Conservation (phyloP, 2,113 vertebrate species). For the Cryptomyrus ogoouensis region DNA sequence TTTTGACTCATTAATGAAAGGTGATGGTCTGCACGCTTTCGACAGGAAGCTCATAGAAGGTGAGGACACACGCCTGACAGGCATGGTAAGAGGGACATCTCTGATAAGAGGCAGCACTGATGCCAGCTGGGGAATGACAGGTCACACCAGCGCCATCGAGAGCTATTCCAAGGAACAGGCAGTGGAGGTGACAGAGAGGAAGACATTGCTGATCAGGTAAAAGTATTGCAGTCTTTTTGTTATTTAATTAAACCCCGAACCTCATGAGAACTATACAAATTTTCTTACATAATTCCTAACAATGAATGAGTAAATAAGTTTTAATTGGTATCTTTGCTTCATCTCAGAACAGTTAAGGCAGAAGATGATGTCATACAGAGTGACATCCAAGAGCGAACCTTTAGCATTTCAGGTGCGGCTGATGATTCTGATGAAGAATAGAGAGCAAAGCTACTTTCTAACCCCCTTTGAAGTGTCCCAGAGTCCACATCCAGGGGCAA, state of each 20-base stretch:
- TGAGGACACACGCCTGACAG: slow-evolving; percentile 56
- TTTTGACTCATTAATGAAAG: neutral
- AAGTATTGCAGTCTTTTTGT: neutral
- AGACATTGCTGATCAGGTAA: slow-evolving; percentile 63
- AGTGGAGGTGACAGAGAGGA: slow-evolving; percentile 54
- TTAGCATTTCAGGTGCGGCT: slow-evolving; percentile 60
- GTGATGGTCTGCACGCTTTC: slow-evolving; percentile 5
- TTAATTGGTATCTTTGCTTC: neutral
- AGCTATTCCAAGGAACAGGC: slow-evolving; percentile 46
- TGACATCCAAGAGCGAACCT: slow-evolving; percentile 53
- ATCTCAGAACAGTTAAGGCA: slow-evolving; percentile 56
- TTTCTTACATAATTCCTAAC: neutral
- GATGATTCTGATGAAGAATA: slow-evolving; percentile 60
- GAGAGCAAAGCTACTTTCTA: neutral
- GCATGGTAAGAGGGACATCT: slow-evolving; percentile 45
- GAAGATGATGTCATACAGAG: slow-evolving; percentile 50
- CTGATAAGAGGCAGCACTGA: slow-evolving; percentile 21
- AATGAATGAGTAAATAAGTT: neutral
- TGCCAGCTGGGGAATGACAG: neutral
- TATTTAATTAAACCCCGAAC: neutral
- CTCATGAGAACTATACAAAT: neutral
- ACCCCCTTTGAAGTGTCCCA: neutral
- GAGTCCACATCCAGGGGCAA: neutral
- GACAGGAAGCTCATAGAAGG: slow-evolving; percentile 65
- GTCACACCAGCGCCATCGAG: slow-evolving; percentile 18